A percentile compares a stretch with the other conserved stretches of the same genome.
Conservation (phyloP, 2,113 vertebrate genomes). For the Parotia lawesii region DNA sequence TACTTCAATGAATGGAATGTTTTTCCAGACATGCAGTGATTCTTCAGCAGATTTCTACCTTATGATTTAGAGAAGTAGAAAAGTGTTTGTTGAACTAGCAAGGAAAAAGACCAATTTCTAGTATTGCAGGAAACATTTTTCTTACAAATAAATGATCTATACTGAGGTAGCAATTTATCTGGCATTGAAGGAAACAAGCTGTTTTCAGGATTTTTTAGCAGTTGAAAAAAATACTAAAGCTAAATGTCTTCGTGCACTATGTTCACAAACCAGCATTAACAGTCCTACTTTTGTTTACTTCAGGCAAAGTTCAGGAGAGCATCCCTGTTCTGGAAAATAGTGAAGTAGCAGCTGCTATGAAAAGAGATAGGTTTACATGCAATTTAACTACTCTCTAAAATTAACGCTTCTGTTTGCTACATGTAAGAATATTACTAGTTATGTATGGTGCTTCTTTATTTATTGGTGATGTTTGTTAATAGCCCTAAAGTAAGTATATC, state of each 20-base stretch:
- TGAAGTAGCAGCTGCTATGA: neutral
- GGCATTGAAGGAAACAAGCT: neutral
- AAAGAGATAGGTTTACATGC: neutral
- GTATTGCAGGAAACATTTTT: slow-evolving; percentile 1
- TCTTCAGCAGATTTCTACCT: neutral
- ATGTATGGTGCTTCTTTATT: neutral
- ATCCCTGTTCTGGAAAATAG: neutral
- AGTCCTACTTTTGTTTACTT: neutral
- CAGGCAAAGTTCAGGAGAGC: neutral
- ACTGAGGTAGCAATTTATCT: neutral
- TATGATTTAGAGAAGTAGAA: neutral
- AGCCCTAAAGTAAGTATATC: neutral
- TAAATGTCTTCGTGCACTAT: neutral
- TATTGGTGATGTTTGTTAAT: neutral
- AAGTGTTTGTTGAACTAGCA: neutral
- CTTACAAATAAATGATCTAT: neutral
- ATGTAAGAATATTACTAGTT: neutral
- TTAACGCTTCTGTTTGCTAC: neutral
- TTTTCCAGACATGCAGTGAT: neutral
- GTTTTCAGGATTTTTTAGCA: neutral
- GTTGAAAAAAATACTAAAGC: neutral
- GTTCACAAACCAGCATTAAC: neutral
- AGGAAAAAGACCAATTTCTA: neutral
- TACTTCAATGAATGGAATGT: neutral
- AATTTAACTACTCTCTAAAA: neutral